Percentiles rank a stretch among this genome's conserved stretches.
These are phyloP conservation scores for Bathynomus jamesi DNA, from an alignment of 1,140 invertebrate genomes.

Conservation along the genomic window DNA sequence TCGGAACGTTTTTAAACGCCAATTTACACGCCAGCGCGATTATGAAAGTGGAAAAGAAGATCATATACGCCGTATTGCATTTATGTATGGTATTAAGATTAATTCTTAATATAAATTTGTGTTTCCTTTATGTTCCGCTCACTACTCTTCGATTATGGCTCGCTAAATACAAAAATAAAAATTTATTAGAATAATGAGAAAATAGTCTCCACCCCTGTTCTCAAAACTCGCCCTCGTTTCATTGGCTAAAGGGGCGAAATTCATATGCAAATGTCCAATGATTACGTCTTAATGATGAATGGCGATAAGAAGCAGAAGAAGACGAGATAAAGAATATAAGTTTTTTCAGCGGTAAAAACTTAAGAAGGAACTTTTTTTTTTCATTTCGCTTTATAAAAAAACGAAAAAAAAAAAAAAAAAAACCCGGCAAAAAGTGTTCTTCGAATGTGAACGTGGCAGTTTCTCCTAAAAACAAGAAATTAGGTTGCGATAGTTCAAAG, in stretches of 20 bases:
- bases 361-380: neutral
- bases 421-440: neutral
- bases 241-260: constrained; percentile 25
- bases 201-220: neutral
- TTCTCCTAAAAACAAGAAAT: constrained; percentile 33
- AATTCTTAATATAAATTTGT: too few species aligned
- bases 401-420: constrained; percentile 10
- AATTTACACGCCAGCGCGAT: too few species aligned
- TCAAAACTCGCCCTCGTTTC: constrained; percentile 17
- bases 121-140: too few species aligned
- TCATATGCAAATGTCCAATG: constrained; percentile 34
- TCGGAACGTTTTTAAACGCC: too few species aligned
- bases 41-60: too few species aligned
- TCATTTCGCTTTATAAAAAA: neutral
- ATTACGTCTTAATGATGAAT: constrained; percentile 31
- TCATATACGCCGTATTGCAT: too few species aligned
- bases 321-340: too few species aligned
- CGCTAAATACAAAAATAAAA: too few species aligned
- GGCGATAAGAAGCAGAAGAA: constrained; percentile 17
- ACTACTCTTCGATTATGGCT: too few species aligned
- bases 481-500: constrained; percentile 35
- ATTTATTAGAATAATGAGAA: too few species aligned
- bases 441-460: constrained; percentile 27
- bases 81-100: too few species aligned
- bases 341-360: too few species aligned